A percentile compares a stretch with the other conserved stretches of the same genome.
Evolutionary conservation across 1,140 invertebrate species (phyloP).

Genomic region (Andrena cerasifolii): DNA sequence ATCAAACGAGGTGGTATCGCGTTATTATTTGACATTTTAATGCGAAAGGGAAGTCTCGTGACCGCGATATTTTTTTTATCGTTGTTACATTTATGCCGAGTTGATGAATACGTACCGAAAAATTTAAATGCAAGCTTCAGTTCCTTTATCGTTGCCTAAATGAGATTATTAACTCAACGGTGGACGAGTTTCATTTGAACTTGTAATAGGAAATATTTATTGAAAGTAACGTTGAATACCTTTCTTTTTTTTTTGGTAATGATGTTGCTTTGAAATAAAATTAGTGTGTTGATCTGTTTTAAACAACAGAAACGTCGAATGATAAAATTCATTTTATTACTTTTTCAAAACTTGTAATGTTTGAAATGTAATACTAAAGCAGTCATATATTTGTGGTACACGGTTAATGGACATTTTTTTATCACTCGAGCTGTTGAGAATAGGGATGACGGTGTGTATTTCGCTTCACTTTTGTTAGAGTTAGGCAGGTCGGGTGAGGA

Average conservation of each 20-base stretch:
- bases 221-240: background rate
- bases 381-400: too few relatives aligned
- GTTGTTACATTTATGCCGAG: background rate
- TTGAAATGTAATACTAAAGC: too few relatives aligned
- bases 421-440: too few relatives aligned
- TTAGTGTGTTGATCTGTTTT: background rate
- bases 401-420: too few relatives aligned
- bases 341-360: too few relatives aligned
- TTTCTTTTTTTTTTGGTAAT: background rate
- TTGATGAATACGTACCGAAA: background rate
- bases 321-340: too few relatives aligned
- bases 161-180: background rate
- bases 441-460: too few relatives aligned
- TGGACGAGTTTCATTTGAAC: background rate
- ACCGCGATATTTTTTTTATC: background rate
- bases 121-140: background rate
- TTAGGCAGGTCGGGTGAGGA: too few relatives aligned
- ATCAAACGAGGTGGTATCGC: conserved; percentile 5
- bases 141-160: background rate
- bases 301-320: background rate
- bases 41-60: background rate
- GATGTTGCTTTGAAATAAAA: too few relatives aligned
- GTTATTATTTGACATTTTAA: background rate
- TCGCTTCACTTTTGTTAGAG: too few relatives aligned
- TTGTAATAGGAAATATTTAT: background rate